Evolutionary conservation across 2,113 vertebrate species (phyloP).

Genomic region (Bubalus kerabau): DNA sequence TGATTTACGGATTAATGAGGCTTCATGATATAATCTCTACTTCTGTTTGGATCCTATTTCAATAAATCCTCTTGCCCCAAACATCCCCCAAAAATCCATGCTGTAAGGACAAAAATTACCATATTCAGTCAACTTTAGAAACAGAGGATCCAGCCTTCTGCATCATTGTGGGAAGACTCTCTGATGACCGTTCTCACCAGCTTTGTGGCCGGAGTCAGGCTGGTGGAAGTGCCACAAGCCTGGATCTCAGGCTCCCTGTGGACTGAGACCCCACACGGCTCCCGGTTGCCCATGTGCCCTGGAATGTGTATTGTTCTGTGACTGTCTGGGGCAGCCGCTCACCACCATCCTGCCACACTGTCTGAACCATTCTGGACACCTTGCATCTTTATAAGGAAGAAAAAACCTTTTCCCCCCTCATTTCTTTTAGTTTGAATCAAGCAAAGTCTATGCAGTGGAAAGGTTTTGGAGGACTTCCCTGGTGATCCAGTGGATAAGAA

Average conservation of each 20-base stretch:
- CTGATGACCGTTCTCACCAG: not conserved
- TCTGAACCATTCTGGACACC: not conserved
- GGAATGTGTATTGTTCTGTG: rapidly evolving
- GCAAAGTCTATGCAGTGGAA: not conserved
- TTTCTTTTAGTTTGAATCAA: not conserved
- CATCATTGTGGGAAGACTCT: not conserved
- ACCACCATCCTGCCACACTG: not conserved
- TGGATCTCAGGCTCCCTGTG: not conserved
- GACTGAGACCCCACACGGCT: rapidly evolving
- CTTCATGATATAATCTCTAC: not conserved
- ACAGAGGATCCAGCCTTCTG: not conserved
- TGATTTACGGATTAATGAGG: not conserved
- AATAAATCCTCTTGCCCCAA: not conserved
- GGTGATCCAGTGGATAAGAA: not conserved
- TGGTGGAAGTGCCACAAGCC: not conserved
- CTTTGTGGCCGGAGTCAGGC: rapidly evolving
- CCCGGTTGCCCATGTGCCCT: rapidly evolving
- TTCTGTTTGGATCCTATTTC: not conserved
- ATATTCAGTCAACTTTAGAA: not conserved
- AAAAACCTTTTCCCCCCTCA: not conserved
- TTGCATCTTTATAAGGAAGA: not conserved
- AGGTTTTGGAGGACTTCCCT: not conserved
- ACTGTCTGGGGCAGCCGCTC: not conserved
- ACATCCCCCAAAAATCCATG: not conserved
- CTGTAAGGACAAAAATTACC: not conserved